Evolutionary conservation across 2,888 invertebrate genomes (phyloP).

Genomic region (Tenthredo distinguenda): DNA sequence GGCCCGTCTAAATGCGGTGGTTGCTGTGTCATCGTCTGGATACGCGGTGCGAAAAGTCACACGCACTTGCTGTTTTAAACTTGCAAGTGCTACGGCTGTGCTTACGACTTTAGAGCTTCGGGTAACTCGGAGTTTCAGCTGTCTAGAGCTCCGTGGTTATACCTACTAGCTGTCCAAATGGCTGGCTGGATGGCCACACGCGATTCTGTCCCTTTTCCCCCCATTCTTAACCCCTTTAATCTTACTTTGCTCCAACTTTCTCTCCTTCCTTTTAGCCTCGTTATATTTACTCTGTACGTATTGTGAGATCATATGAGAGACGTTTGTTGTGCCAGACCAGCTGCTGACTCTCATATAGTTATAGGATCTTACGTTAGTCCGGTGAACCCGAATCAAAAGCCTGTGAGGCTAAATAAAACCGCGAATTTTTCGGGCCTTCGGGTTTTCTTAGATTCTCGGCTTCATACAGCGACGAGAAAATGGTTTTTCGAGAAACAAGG

Average conservation of each 20-base stretch:
- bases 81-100: background rate
- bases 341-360: conserved; percentile 1
- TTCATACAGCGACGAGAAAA: background rate
- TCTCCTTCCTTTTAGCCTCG: conserved; percentile 41
- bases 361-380: conserved; percentile 27
- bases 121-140: conserved; percentile 29
- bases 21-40: conserved; percentile 70
- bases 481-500: background rate
- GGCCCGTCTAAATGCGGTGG: conserved; percentile 65
- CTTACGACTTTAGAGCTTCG: background rate
- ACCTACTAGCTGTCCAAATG: conserved; percentile 3
- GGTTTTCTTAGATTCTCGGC: background rate
- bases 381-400: background rate
- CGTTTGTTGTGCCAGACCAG: conserved; percentile 61
- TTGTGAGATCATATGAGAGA: conserved; percentile 58
- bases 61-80: conserved; percentile 29
- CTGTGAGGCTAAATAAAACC: background rate
- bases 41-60: conserved; percentile 59
- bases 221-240: conserved; percentile 20
- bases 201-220: conserved; percentile 4
- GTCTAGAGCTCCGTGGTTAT: background rate
- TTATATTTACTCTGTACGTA: conserved; percentile 54
- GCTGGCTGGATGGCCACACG: conserved; percentile 5
- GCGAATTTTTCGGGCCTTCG: background rate
- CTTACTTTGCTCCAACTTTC: conserved; percentile 24